Evolutionary conservation across 2,113 vertebrate genomes (phyloP).

Genomic region (Fregata magnificens): DNA sequence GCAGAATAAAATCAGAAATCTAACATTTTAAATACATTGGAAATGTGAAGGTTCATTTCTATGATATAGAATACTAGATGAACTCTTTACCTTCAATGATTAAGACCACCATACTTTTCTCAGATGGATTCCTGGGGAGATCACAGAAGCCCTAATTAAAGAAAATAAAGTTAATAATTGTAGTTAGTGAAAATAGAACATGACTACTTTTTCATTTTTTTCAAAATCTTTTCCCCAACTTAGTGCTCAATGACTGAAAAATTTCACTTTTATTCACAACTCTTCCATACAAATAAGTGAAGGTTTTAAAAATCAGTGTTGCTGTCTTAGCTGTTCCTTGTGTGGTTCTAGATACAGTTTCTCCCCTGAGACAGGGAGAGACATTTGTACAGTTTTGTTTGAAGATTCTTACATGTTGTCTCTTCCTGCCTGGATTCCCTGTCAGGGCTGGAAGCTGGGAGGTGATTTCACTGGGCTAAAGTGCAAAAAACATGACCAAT

Average conservation of each 20-base stretch:
- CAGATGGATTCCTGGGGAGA: neutral
- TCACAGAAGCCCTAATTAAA: neutral
- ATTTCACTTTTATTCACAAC: neutral
- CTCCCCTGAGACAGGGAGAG: neutral
- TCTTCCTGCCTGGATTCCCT: neutral
- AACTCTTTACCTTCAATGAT: neutral
- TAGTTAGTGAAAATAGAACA: neutral
- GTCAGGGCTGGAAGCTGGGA: neutral
- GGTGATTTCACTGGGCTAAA: neutral
- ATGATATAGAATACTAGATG: neutral
- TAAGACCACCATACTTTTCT: neutral
- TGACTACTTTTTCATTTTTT: neutral
- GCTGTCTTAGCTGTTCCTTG: neutral
- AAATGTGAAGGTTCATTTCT: neutral
- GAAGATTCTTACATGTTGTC: rapidly evolving
- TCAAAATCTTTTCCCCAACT: neutral
- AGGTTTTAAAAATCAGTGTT: neutral
- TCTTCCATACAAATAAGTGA: neutral
- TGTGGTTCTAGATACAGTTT: neutral
- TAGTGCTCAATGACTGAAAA: neutral
- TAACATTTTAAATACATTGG: neutral
- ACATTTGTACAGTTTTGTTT: neutral
- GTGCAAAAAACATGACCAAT: neutral
- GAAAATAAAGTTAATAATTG: neutral
- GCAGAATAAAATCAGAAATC: neutral